A percentile compares a stretch with the other conserved stretches of the same genome.
Evolutionary conservation across 1,140 invertebrate species (phyloP).

Genomic region (Solenopsis invicta): DNA sequence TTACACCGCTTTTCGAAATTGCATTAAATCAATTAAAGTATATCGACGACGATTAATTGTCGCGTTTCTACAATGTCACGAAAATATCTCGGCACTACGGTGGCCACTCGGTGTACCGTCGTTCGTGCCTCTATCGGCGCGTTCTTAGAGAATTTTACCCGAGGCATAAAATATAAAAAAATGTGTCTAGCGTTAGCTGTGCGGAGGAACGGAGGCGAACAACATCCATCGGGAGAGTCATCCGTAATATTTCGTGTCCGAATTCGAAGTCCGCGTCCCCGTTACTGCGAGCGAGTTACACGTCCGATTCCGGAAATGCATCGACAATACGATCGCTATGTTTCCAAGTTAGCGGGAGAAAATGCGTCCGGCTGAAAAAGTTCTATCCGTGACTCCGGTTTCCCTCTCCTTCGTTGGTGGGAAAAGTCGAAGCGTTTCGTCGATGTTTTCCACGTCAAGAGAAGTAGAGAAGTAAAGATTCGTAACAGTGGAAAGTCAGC

Average conservation of each 20-base stretch:
- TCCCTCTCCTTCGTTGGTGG: background rate
- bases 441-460: constrained; percentile 38
- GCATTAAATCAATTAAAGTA: background rate
- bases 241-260: constrained; percentile 17
- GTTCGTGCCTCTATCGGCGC: constrained; percentile 6
- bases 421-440: background rate
- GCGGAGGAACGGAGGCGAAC: background rate
- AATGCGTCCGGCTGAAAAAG: background rate
- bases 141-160: constrained; percentile 30
- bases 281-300: background rate
- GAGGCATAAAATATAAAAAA: constrained; percentile 11
- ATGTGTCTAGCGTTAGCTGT: constrained; percentile 33
- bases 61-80: background rate
- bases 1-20: constrained; percentile 22
- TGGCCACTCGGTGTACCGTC: background rate
- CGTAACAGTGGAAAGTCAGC: too few species aligned
- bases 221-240: constrained; percentile 30
- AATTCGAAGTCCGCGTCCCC: constrained; percentile 42
- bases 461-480: too few species aligned
- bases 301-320: background rate
- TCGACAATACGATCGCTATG: constrained; percentile 2
- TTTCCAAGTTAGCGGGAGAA: constrained; percentile 19
- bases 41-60: background rate
- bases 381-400: constrained; percentile 17
- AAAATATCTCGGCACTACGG: background rate